Base-by-base conservation (phyloP, 2,888 invertebrate genomes). In the Drosophila antonietae region DNA sequence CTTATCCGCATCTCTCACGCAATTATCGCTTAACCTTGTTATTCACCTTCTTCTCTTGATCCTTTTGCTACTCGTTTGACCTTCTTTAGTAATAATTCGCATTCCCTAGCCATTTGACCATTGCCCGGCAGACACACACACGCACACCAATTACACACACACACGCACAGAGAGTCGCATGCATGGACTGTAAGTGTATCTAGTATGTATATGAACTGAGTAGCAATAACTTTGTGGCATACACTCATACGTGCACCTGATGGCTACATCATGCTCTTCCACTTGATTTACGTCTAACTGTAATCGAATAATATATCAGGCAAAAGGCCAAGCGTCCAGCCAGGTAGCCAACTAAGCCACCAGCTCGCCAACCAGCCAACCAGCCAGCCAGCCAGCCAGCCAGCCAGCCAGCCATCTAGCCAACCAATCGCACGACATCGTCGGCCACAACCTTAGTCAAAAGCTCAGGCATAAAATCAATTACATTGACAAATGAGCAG, bases 401-500 rank as follows among this genome's bases (percentile, higher is more conserved):
- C 14, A 23, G 12, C n/a, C n/a, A n/a, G n/a, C n/a, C n/a, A 49
- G 31, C 33, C 31, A 51, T 0, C 61, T 52, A 62, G 51, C 46
- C 58, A 63, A 62, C 33, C 44, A 52, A 56, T 20, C 47, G 43
- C 49, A 20, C 53, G 53, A 67, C 66, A 14, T 14, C 20, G 39
- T 15, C 53, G 68, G 68, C 71, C 77, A 67, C 83, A 80, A 68
- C 68, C 83, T 73, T 82, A 82, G 84, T 79, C 84, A 81, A 86
- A 82, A 86, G 86, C 88, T 75, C 80, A 77, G 82, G 79, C 88
- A 86, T 85, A 87, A 87, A 87, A 88, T 87, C 87, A 88, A 87
- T 87, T 88, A 84, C 84, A 81, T 84, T 87, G 88, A 87, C 88
- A 87, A 87, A 88, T 87, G 87, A 87, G 88, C 82, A 83, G 85